These are phyloP conservation scores for Columba livia DNA, from an alignment of 2,113 vertebrate species.

Conservation along the genomic window DNA sequence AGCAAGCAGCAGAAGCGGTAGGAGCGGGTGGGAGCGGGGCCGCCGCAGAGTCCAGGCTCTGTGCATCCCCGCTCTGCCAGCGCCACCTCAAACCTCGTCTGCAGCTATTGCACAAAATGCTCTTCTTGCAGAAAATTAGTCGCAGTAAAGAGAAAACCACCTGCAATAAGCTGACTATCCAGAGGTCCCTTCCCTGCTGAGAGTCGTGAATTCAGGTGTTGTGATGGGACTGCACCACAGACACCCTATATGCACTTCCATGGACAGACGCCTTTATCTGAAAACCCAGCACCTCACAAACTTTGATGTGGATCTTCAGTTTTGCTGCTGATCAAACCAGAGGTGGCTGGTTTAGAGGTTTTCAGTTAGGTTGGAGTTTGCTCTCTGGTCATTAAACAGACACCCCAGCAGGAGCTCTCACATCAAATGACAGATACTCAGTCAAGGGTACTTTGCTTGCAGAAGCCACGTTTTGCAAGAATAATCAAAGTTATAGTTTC, in stretches of 20 bases:
- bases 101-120: neutral
- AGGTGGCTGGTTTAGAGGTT: neutral
- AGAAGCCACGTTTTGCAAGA: neutral
- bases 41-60: neutral
- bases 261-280: rapidly evolving
- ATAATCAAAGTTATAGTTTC: neutral
- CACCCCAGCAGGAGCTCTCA: neutral
- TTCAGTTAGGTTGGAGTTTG: neutral
- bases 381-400: neutral
- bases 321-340: neutral
- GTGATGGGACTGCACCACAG: neutral
- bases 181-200: neutral
- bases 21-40: neutral
- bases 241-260: rapidly evolving
- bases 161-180: neutral
- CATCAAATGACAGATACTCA: neutral
- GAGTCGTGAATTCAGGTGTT: neutral
- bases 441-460: neutral
- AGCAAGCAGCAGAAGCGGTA: neutral
- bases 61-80: neutral
- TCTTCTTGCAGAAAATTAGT: neutral
- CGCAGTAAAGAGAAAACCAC: neutral
- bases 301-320: neutral
- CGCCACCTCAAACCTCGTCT: neutral
- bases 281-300: neutral